Evolutionary conservation across 2,113 vertebrate species (phyloP), one percentile per base, ranked within the genome.

Genomic region (Corythoichthys haematopterus): DNA sequence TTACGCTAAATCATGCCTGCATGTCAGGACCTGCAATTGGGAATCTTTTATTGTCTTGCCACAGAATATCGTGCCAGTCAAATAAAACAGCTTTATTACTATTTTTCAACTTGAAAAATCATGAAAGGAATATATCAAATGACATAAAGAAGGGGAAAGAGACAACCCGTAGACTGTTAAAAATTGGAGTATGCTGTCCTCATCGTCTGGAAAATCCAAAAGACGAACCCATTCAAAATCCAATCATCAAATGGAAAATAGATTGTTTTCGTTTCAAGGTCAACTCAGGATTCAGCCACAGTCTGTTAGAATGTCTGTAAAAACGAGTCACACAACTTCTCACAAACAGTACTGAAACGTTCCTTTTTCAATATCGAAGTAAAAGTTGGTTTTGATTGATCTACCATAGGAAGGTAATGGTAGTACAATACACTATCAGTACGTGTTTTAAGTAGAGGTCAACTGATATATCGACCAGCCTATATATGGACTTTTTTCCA

Each of bases 21-120:
- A 12, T 57, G 43, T 62, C 60, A 62, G 20, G 40, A 46, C 60
- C 43, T 7, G 60, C 60, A 33, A 46, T 62, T 62, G 43, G 2
- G 40, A 62, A 13, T 13, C 43, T 62, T 62, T 62, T 62, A 46
- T 62, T 62, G 20, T 46, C 20, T 46, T 46, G 40, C 60, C 60
- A 33, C 20, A 13, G 60, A 46, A 47, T 46, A 45, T 45, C 45
- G 60, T 33, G 60, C 60, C 60, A 62, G 60, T 46, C 60, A 47
- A 62, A 62, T 62, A 28, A 62, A 62, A 62, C 5, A 5, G 36
- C 16, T 62, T 33, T 47, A 14, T 12, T 8, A 46, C 45, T 62
- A 16, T 46, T 62, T 62, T 46, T 20, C 10, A 57, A 33, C 13
- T 57, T 57, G 55, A 36, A 36, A 57, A 57, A 14, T 36, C 59